Evolutionary conservation across 2,797 vertebrate species (phyloP).

Genomic region (Acanthiza pusilla): DNA sequence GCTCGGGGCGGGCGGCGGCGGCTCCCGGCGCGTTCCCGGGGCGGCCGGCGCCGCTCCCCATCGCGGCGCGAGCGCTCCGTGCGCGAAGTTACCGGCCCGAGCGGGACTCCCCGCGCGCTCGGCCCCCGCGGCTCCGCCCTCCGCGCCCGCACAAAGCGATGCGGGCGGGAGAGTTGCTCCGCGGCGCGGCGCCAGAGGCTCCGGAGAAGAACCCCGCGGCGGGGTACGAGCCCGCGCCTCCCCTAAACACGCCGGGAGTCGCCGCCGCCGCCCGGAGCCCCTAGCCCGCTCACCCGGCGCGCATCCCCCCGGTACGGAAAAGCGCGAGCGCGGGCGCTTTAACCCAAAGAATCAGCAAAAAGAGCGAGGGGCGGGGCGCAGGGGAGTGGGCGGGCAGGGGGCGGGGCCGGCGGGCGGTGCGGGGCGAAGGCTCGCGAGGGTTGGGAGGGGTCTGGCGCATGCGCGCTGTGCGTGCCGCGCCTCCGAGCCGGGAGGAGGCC

Average conservation of each 20-base stretch:
- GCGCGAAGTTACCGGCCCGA: slow-evolving; percentile 29
- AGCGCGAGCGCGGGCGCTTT: not conserved
- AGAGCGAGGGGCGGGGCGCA: not conserved
- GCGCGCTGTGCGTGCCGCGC: accelerated
- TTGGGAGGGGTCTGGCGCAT: not conserved
- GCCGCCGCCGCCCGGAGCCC: accelerated
- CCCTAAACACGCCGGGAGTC: too few relatives aligned
- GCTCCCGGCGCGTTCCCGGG: not conserved
- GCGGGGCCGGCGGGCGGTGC: not conserved
- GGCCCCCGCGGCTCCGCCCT: not conserved
- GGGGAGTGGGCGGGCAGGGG: not conserved
- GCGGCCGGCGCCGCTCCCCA: not conserved
- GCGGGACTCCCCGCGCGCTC: not conserved
- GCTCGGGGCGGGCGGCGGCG: not conserved
- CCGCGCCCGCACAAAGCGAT: not conserved
- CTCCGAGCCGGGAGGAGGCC: accelerated
- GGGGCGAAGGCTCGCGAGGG: not conserved
- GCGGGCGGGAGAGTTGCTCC: not conserved
- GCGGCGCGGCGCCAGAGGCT: not conserved
- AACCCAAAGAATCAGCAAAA: not conserved
- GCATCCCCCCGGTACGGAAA: not conserved
- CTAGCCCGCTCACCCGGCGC: not conserved
- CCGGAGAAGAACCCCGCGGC: not conserved
- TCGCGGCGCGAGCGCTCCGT: not conserved
- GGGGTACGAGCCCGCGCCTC: not conserved